Conservation (phyloP, 2,888 invertebrate species). For the Nephrotoma appendiculata region DNA sequence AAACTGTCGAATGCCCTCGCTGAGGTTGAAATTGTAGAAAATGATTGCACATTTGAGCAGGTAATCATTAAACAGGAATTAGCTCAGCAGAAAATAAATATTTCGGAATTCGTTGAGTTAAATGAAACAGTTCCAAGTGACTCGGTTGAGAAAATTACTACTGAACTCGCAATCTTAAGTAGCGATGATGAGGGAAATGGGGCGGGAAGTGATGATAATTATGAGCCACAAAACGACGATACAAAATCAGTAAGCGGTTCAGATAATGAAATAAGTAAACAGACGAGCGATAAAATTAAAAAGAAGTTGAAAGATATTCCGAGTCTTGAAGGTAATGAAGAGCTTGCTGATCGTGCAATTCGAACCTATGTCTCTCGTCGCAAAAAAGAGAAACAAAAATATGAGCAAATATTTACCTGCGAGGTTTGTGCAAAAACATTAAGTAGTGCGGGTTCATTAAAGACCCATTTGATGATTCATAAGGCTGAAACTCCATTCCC, state of each 20-base stretch:
- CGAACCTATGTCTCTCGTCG: neutral
- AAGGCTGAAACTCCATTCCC: constrained; percentile 5
- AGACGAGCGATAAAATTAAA: neutral
- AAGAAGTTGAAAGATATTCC: neutral
- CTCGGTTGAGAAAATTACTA: neutral
- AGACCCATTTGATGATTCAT: constrained; percentile 2
- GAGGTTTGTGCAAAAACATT: neutral
- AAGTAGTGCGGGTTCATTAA: neutral
- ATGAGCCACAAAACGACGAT: neutral
- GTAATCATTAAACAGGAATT: neutral
- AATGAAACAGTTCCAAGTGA: neutral
- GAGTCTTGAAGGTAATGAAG: neutral
- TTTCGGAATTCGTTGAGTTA: neutral
- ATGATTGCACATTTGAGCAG: neutral
- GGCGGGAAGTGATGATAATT: neutral
- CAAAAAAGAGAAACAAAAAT: neutral
- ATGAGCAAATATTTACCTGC: neutral
- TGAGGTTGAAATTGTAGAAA: neutral
- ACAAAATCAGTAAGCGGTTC: neutral
- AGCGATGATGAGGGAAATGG: neutral
- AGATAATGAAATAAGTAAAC: neutral
- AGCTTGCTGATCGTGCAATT: neutral
- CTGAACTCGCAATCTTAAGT: neutral
- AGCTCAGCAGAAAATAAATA: neutral
- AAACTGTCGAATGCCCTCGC: neutral